Evolutionary conservation across 1,140 invertebrate genomes (phyloP).

Genomic region (Scylla paramamosain): DNA sequence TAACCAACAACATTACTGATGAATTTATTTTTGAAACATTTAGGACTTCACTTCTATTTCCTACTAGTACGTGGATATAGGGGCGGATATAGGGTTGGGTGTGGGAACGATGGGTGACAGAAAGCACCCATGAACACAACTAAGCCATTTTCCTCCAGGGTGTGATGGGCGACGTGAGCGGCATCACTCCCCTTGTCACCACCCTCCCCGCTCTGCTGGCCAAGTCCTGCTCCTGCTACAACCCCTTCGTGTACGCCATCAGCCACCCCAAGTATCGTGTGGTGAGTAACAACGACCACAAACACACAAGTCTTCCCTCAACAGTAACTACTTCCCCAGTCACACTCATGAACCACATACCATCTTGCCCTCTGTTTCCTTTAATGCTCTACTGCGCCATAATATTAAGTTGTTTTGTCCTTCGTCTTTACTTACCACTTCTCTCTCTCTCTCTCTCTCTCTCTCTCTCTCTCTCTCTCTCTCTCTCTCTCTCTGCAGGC

Average conservation of each 20-base stretch:
- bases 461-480: neutral
- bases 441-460: neutral
- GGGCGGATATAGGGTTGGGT: too few species aligned
- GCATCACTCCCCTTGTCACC: conserved; percentile 79
- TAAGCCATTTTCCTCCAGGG: conserved; percentile 71
- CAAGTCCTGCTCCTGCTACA: conserved; percentile 77
- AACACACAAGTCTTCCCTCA: too few species aligned
- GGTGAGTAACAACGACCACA: conserved; percentile 38
- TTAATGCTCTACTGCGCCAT: neutral
- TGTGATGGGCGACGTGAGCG: conserved; percentile 78
- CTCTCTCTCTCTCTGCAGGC: conserved; percentile 22
- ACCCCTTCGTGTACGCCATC: conserved; percentile 78
- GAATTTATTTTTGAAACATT: too few species aligned
- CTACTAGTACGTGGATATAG: too few species aligned
- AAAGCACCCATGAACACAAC: too few species aligned
- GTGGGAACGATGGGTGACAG: too few species aligned
- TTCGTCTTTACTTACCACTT: neutral
- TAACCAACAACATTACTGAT: too few species aligned
- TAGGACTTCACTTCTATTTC: too few species aligned
- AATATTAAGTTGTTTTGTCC: neutral
- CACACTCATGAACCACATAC: conserved; percentile 26
- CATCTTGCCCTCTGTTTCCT: neutral
- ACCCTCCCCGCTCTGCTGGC: conserved; percentile 77
- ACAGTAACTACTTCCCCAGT: too few species aligned
- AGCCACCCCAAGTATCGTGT: conserved; percentile 77